Evolutionary conservation across 64 coral and sea anemone species (phyloP), one percentile per base, ranked within the genome.

Genomic region (Dendronephthya gigantea): DNA sequence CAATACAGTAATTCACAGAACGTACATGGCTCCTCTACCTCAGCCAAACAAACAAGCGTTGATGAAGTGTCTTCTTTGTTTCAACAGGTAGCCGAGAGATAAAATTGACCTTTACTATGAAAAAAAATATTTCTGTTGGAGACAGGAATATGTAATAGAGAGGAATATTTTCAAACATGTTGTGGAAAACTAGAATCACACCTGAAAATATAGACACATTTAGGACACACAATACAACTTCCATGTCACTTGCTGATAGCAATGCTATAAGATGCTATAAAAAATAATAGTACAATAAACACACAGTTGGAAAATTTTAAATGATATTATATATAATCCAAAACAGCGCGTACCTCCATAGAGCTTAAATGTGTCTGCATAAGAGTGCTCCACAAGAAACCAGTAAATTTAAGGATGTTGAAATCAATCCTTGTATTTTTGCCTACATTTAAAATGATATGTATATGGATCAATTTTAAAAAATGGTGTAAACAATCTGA

Each of bases 201-300:
- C 94, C 94, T 97, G 75, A 98, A 98, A 2, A 98, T 92, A 79
- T 98, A 98, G 33, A 98, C 2, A 98, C 91, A 65, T 92, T 92
- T 29, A 98, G 87, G 30, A 98, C 95, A 76, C 92, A 98, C 15
- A 98, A 48, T 17, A 93, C 95, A 74, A 98, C 95, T 87, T 93
- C 95, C 95, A 98, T 98, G 58, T 98, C 95, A 93, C 95, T 93
- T 32, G 95, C 95, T n/a, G 83, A 90, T 40, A 98, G 68, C 40
- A 98, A 85, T n/a, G 89, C 85, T 84, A 93, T 93, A 35, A 98
- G 88, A 85, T 98, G 95, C 95, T 96, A 48, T 27, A 45, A 40
- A 8, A n/a, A 58, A n/a, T 9, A 19, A 25, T 66, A 49, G 19
- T 29, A 68, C 48, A n/a, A 29, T 35, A 17, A 23, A 84, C 3